Evolutionary conservation across 92 coral and sea anemone species (phyloP), one percentile per base, ranked within the genome.

Genomic region (Epizoanthus stellaris): DNA sequence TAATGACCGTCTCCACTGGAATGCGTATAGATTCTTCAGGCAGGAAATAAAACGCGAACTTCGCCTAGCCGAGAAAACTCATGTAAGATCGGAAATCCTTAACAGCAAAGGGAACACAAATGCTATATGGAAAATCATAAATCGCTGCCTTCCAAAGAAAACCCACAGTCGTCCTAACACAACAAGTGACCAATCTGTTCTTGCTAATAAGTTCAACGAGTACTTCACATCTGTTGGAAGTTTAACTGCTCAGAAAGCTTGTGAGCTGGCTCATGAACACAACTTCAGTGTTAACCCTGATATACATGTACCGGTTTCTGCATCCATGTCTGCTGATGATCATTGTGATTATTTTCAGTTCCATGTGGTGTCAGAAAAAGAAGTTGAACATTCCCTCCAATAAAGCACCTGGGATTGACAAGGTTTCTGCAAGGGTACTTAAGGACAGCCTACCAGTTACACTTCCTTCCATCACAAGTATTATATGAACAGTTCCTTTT

Each of bases 401-500:
- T 66, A 83, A 83, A 83, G 80, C 87, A 70, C 87, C 86, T 53
- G 80, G 87, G 12, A 58, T 58, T 58, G 17, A 58, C 17, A 58
- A 58, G 36, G 59, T 54, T 54, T 14, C 59, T 54, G 59, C 59
- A 54, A 54, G 59, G 59, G 59, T 54, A 54, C 59, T 54, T 54
- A 56, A 70, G 38, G 86, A 82, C 45, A 70, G 70, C 59, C 68
- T 23, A 23, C 25, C 82, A 6, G 68, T 42, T 39, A 77, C 61
- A n/a, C 69, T 77, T 57, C 70, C 83, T 17, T 39, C 30, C 43
- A 57, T 82, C 54, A 82, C 81, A 69, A 52, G 49, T 64, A 40
- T 80, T 20, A 86, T 20, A 86, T 79, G 85, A 86, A 86, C 63
- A 85, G 67, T 57, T 85, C 88, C 67, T 85, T 85, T 36, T 9